A percentile compares a stretch with the other conserved stretches of the same genome.
phyloP scores from a whole-genome alignment of 2,113 vertebrate genomes.

The Erythrocebus patas region DNA sequence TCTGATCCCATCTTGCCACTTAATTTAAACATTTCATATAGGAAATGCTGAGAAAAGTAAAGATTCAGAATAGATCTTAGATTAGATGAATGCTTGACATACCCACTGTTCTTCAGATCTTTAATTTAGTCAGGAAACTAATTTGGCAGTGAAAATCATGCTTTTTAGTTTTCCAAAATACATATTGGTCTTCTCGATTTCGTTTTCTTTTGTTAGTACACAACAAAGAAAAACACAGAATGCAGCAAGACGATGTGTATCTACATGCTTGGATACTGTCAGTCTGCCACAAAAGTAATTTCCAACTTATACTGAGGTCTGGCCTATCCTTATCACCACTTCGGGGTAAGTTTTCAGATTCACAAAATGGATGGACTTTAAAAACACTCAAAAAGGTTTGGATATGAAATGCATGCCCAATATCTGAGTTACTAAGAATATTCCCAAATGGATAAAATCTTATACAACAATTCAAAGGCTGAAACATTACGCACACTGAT shows the following conservation, averaged over 20 bases:
- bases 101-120: neutral
- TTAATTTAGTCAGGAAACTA: neutral
- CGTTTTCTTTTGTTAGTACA: conserved; percentile 5
- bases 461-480: conserved; percentile 18
- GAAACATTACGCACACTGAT: neutral
- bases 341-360: conserved; percentile 31
- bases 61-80: neutral
- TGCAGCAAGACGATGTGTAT: neutral
- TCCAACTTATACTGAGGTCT: neutral
- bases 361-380: neutral
- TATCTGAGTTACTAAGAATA: conserved; percentile 24
- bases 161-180: conserved; percentile 37
- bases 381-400: conserved; percentile 37
- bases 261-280: neutral
- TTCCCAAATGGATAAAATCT: conserved; percentile 1
- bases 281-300: neutral
- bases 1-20: neutral
- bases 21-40: neutral
- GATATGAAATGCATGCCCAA: neutral
- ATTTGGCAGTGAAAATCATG: neutral
- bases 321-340: neutral
- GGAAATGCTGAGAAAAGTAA: neutral
- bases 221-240: neutral
- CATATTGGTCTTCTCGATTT: neutral
- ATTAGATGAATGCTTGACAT: neutral